phyloP scores from a whole-genome alignment of 2,113 vertebrate genomes.

The Clarias magur region DNA sequence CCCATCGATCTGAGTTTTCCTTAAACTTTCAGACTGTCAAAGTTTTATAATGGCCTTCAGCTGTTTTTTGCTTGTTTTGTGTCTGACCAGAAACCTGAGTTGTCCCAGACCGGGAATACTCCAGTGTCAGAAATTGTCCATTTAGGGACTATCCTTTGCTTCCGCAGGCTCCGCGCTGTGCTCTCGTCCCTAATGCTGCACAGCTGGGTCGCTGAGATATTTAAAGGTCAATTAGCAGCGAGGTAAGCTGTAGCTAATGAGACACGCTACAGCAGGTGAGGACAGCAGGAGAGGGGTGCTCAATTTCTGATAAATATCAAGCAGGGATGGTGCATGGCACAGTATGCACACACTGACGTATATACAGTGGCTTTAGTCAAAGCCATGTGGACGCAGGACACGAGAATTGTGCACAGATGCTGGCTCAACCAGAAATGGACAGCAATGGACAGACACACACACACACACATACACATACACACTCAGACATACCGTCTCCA shows the following conservation, averaged over 20 bases:
- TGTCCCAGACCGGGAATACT: background rate
- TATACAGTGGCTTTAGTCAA: background rate
- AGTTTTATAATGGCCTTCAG: background rate
- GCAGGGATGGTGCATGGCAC: background rate
- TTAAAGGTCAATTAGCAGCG: slow-evolving; percentile 75
- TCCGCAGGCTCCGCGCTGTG: slow-evolving; percentile 19
- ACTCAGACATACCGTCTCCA: background rate
- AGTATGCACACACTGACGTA: background rate
- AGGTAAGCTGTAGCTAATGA: slow-evolving; percentile 69
- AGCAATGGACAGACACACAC: background rate
- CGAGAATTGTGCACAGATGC: background rate
- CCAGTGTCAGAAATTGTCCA: slow-evolving; percentile 31
- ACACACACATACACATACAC: background rate
- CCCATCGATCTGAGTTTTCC: background rate
- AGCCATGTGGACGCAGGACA: background rate
- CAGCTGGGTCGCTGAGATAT: slow-evolving; percentile 76
- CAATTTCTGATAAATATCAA: slow-evolving; percentile 41
- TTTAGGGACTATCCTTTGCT: slow-evolving; percentile 32
- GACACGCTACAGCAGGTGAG: slow-evolving; percentile 59
- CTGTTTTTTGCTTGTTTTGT: background rate
- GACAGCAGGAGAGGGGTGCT: slow-evolving; percentile 56
- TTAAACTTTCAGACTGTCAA: background rate
- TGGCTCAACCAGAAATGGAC: background rate
- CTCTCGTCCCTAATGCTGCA: slow-evolving; percentile 58
- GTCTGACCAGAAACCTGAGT: background rate